A percentile compares a stretch with the other conserved stretches of the same genome.
Evolutionary conservation across 2,113 vertebrate genomes (phyloP).

Genomic region (Chloroceryle aenea): DNA sequence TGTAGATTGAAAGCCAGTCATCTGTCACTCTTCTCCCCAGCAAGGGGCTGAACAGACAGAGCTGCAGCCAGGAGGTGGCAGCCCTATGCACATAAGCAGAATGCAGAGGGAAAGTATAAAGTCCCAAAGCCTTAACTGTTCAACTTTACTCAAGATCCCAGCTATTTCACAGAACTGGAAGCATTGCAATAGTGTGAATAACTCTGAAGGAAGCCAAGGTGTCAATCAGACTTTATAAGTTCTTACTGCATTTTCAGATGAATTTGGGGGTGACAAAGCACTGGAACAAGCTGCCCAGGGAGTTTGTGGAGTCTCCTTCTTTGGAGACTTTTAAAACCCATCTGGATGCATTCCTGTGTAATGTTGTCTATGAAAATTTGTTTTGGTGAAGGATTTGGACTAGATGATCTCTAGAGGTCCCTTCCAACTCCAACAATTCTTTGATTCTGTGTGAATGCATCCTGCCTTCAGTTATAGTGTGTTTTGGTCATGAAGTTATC

Average conservation of each 20-base stretch:
- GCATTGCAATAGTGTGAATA: background rate
- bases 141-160: background rate
- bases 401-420: too few species aligned
- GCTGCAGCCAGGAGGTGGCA: slow-evolving; percentile 2
- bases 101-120: rapidly evolving
- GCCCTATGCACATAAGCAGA: background rate
- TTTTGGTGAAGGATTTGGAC: too few species aligned
- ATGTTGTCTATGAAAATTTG: too few species aligned
- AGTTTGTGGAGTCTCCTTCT: too few species aligned
- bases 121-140: background rate
- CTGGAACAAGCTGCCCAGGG: too few species aligned
- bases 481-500: background rate
- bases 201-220: background rate
- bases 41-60: background rate
- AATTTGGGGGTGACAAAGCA: background rate
- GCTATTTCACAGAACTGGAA: background rate
- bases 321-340: too few species aligned
- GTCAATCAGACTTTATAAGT: background rate
- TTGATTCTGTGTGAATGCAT: background rate
- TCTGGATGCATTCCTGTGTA: too few species aligned
- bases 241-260: background rate
- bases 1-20: rapidly evolving
- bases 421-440: too few species aligned
- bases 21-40: background rate
- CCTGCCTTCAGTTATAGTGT: rapidly evolving